Percentiles rank a stretch among this genome's conserved stretches.
These are phyloP conservation scores for Olivierus martensii DNA, from an alignment of 1,140 invertebrate species.

Conservation along the genomic window DNA sequence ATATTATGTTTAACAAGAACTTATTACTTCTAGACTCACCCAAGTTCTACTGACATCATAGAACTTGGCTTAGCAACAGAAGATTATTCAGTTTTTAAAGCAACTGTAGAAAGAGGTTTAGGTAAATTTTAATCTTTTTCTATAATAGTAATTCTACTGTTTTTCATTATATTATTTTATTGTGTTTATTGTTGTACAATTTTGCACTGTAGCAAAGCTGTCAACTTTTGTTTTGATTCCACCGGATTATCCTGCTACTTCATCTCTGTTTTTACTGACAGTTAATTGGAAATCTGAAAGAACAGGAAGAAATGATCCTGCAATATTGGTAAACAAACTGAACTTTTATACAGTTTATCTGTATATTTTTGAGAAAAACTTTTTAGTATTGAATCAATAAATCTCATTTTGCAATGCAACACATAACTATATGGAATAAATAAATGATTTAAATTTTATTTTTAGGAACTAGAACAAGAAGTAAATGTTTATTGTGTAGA, in stretches of 20 bases:
- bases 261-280: slow-evolving; percentile 55
- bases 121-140: slow-evolving; percentile 30
- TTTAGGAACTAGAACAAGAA: slow-evolving; percentile 13
- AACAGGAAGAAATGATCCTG: slow-evolving; percentile 45
- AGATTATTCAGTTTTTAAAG: slow-evolving; percentile 30
- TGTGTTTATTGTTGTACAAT: background rate
- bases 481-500: slow-evolving; percentile 11
- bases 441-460: slow-evolving; percentile 9
- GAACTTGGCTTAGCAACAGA: slow-evolving; percentile 41
- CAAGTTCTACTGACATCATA: slow-evolving; percentile 48
- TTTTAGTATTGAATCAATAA: too few relatives aligned
- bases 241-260: slow-evolving; percentile 61
- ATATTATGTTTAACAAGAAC: too few relatives aligned
- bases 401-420: too few relatives aligned
- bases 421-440: too few relatives aligned
- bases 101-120: slow-evolving; percentile 44
- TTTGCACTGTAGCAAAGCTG: slow-evolving; percentile 44
- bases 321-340: slow-evolving; percentile 42
- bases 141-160: slow-evolving; percentile 5
- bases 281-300: slow-evolving; percentile 49
- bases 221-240: slow-evolving; percentile 58
- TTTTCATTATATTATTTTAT: too few relatives aligned
- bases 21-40: slow-evolving; percentile 30
- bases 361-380: too few relatives aligned
- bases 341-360: background rate